These are phyloP conservation scores for Dascyllus trimaculatus DNA, from an alignment of 2,113 vertebrate species.

Conservation along the genomic window DNA sequence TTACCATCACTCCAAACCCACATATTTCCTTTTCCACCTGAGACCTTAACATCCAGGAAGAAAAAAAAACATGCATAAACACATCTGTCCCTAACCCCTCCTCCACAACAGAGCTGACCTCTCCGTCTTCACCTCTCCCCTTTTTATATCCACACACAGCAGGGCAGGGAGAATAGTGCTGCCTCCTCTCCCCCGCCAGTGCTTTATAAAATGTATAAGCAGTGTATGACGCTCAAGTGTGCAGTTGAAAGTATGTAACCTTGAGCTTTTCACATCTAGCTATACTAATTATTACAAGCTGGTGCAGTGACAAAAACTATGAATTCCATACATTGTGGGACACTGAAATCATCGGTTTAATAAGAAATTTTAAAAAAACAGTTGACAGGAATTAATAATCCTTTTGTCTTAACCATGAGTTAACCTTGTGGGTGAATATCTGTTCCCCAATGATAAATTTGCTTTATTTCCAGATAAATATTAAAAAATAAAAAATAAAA, in stretches of 20 bases:
- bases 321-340: not conserved
- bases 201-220: slow-evolving; percentile 51
- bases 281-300: slow-evolving; percentile 37
- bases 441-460: no score
- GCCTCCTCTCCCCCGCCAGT: slow-evolving; percentile 19
- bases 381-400: not conserved
- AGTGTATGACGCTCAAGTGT: slow-evolving; percentile 30
- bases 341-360: not conserved
- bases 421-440: no score
- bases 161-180: slow-evolving; percentile 54
- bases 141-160: slow-evolving; percentile 74
- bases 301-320: not conserved
- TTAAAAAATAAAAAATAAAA: no score
- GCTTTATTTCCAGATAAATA: no score
- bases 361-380: not conserved
- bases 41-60: slow-evolving; percentile 65
- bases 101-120: slow-evolving; percentile 73
- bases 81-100: slow-evolving; percentile 71
- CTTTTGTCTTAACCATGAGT: no score
- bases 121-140: slow-evolving; percentile 67
- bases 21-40: slow-evolving; percentile 75
- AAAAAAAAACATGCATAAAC: slow-evolving; percentile 17
- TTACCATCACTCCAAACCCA: slow-evolving; percentile 62
- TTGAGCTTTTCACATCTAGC: slow-evolving; percentile 61
- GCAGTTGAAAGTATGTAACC: slow-evolving; percentile 53